Conservation (phyloP, 2,797 vertebrate genomes). For the Harpagifer antarcticus region DNA sequence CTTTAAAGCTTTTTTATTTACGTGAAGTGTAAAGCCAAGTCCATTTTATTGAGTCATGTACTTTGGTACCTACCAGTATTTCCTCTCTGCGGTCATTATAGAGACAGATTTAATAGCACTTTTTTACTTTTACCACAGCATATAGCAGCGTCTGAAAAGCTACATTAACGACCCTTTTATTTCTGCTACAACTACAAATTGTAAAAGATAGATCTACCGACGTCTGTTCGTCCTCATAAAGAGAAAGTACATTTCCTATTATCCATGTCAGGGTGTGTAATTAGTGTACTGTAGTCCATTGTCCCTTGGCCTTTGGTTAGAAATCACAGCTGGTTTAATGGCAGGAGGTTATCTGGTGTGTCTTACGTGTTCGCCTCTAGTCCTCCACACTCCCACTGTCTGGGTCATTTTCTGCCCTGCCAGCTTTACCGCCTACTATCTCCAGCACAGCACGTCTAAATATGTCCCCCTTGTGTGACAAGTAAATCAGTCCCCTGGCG, state of each 20-base stretch:
- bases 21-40: conserved; percentile 8
- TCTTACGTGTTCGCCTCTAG: conserved; percentile 72
- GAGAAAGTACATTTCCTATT: conserved; percentile 59
- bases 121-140: conserved; percentile 31
- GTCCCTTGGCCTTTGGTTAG: conserved; percentile 80
- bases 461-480: conserved; percentile 75
- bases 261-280: conserved; percentile 76
- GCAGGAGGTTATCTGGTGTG: conserved; percentile 77
- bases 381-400: conserved; percentile 71
- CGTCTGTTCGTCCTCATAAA: conserved; percentile 57
- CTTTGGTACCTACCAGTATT: conserved; percentile 9
- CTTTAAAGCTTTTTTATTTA: conserved; percentile 47
- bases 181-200: conserved; percentile 31
- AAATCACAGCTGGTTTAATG: conserved; percentile 85
- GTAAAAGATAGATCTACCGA: conserved; percentile 40
- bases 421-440: conserved; percentile 78
- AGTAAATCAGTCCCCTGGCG: conserved; percentile 85
- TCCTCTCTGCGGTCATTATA: conserved; percentile 21
- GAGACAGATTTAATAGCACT: conserved; percentile 19
- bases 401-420: conserved; percentile 78
- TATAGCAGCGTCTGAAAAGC: conserved; percentile 17
- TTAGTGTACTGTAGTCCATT: conserved; percentile 85
- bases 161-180: conserved; percentile 41
- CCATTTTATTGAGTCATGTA: conserved; percentile 4
- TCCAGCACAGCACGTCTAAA: conserved; percentile 76